Evolutionary conservation across 2,888 invertebrate species (phyloP), one percentile per base, ranked within the genome.

Genomic region (Unio delphinus): DNA sequence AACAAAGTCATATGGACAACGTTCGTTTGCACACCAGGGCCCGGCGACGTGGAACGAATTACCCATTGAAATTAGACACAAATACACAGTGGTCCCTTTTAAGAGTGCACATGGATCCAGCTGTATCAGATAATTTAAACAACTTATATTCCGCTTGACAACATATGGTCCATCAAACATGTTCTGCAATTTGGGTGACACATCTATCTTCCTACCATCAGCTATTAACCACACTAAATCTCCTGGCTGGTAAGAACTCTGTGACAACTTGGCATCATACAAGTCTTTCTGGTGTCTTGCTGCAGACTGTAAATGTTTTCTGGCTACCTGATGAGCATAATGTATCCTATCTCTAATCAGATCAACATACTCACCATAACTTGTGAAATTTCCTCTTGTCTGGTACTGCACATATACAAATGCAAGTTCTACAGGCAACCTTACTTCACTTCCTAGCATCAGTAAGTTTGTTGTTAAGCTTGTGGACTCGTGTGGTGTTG

Each of bases 161-260:
- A 75, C 26, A 65, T 20, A 77, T 15, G 77, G 75, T 20, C 73
- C 77, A 57, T 64, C 63, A 68, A 65, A 77, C 0, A 55, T 55
- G 20, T 69, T 66, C 57, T 74, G 59, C 15, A 77, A 56, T 63
- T 77, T 77, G 1, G 61, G 64, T n/a, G 62, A 59, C 23, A 73
- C 58, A 58, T 73, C 68, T 4, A 64, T 61, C 45, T 69, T 70
- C 60, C 69, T 67, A 4, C 60, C 57, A 56, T 74, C 76, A 55
- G 68, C 64, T 28, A 72, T 61, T 23, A 64, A 74, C 74, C 23
- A 23, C 23, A 23, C 23, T 23, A 23, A 23, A 23, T 23, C 23
- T 23, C 23, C 23, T 23, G 23, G 23, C 23, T 23, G 23, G 23
- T 23, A 23, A 23, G 23, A 23, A 23, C 23, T 23, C 23, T 23